phyloP scores from a whole-genome alignment of 2,888 invertebrate species.

The Chrysotoxum bicinctum region DNA sequence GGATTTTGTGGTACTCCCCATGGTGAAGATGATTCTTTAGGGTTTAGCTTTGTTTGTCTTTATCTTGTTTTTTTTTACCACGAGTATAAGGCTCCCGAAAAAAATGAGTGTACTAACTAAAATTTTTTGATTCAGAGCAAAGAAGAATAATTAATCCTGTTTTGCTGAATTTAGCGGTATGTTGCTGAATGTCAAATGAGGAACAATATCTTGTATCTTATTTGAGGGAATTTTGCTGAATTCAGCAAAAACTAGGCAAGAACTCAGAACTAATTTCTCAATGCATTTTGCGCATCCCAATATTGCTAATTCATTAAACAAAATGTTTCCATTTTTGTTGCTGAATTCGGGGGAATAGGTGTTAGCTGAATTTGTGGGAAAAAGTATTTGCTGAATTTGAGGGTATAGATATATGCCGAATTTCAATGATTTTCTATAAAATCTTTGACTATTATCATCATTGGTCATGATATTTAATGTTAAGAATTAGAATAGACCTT shows the following conservation, averaged over 20 bases:
- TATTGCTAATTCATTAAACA: too few species aligned
- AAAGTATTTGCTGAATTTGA: too few species aligned
- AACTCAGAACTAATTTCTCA: too few species aligned
- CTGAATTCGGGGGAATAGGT: too few species aligned
- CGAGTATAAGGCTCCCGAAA: neutral
- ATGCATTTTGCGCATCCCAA: too few species aligned
- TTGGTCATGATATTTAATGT: neutral
- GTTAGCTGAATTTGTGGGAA: too few species aligned
- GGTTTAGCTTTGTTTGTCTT: neutral
- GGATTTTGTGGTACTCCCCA: slow-evolving; percentile 35
- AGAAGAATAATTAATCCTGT: neutral
- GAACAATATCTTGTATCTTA: too few species aligned
- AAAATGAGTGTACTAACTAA: neutral
- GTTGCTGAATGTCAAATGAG: neutral
- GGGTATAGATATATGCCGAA: too few species aligned
- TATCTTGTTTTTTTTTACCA: neutral
- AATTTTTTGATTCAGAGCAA: neutral
- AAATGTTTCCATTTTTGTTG: too few species aligned
- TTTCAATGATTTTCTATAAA: too few species aligned
- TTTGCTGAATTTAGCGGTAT: neutral
- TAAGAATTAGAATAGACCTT: neutral
- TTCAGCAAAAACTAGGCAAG: neutral
- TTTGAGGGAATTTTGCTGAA: too few species aligned
- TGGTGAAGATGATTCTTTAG: slow-evolving; percentile 10
- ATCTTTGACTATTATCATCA: too few species aligned